Conservation (phyloP, 2,888 invertebrate genomes). For the Spisula solida region DNA sequence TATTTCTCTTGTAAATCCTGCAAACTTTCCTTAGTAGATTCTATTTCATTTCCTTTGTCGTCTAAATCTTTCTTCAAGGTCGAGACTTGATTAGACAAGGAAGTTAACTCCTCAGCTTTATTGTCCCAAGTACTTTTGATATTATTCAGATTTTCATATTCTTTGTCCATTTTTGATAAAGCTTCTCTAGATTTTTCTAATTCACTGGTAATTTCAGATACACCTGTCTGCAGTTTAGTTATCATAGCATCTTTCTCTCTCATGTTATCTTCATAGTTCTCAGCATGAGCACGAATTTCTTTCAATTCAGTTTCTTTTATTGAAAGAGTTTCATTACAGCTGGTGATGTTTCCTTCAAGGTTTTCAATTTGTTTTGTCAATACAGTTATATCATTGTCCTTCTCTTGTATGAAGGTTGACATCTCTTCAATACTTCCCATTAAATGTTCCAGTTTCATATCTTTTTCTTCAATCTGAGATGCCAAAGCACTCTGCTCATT, state of each 20-base stretch:
- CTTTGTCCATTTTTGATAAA: slow-evolving; percentile 35
- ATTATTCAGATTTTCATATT: slow-evolving; percentile 5
- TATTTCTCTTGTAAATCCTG: slow-evolving; percentile 33
- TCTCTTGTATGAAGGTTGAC: slow-evolving; percentile 39
- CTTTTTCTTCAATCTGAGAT: slow-evolving; percentile 39
- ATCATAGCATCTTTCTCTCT: slow-evolving; percentile 36
- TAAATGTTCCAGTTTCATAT: slow-evolving; percentile 52
- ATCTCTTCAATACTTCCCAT: slow-evolving; percentile 49
- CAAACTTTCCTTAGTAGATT: neutral
- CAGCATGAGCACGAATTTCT: neutral
- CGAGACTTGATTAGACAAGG: neutral
- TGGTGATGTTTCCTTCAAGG: slow-evolving; percentile 42
- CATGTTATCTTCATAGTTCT: slow-evolving; percentile 30
- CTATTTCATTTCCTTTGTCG: slow-evolving; percentile 21
- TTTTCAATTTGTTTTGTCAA: slow-evolving; percentile 25
- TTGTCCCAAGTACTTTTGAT: slow-evolving; percentile 22
- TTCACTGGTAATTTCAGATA: slow-evolving; percentile 24
- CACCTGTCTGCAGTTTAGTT: slow-evolving; percentile 39
- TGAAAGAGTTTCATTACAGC: slow-evolving; percentile 21
- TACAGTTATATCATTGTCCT: slow-evolving; percentile 29
- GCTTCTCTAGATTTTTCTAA: neutral
- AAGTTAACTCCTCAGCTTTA: slow-evolving; percentile 8
- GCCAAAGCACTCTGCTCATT: slow-evolving; percentile 48
- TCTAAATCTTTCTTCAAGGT: slow-evolving; percentile 16
- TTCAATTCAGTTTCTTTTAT: slow-evolving; percentile 35